Evolutionary conservation across 2,888 invertebrate genomes (phyloP), one percentile per base, ranked within the genome.

Genomic region (Chouioia cunea): DNA sequence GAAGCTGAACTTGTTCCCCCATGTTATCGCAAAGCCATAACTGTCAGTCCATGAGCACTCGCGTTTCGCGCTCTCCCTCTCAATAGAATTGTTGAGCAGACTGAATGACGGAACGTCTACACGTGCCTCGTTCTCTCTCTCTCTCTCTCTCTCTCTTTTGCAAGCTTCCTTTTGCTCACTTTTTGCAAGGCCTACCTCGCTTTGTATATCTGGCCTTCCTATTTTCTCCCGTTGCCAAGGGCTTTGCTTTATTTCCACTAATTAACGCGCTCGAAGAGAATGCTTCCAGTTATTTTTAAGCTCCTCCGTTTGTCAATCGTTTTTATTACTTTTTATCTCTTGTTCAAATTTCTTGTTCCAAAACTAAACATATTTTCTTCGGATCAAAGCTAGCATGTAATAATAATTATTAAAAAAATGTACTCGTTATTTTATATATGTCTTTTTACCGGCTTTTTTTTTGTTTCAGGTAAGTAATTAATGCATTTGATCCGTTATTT

Each of bases 201-300:
- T 53, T 53, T 62, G 48, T 46, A 59, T 22, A 62, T 57, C 70
- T 62, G 65, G 52, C 57, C 70, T 50, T 62, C 56, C 60, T 65
- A 62, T 66, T 62, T 62, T 56, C 57, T 50, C 63, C 57, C 62
- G 16, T 23, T 43, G 18, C 52, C 52, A 43, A 16, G 59, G 3
- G 56, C 54, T 50, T 56, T 27, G n/a, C 65, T 71, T 58, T 71
- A 62, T 71, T 65, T 71, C 65, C 62, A 66, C 60, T 62, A 66
- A 71, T 71, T 71, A 71, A 66, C 57, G 56, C 20, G 60, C 20
- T 15, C 27, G 15, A 22, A 22, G 22, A 12, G 12, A 46, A 47
- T 27, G 44, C 47, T 18, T 1, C 16, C 22, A 22, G 20, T 47
- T 68, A 62, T 63, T 50, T 54, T 47, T 48, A 54, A 10, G n/a